Conservation (phyloP, 2,797 vertebrate genomes). For the Chiloscyllium punctatum region DNA sequence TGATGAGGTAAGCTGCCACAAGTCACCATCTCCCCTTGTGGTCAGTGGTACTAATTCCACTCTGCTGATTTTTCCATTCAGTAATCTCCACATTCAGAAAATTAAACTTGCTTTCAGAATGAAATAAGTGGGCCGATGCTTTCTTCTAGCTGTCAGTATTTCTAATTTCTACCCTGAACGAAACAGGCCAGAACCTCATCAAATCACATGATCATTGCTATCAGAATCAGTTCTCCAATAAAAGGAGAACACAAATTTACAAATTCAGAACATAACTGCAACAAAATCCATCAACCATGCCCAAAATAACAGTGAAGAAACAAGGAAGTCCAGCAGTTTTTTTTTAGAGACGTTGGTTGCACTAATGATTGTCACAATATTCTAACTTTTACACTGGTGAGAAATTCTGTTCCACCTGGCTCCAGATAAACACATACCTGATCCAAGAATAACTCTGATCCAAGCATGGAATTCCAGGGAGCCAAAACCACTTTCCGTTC, state of each 20-base stretch:
- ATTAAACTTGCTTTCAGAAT: neutral
- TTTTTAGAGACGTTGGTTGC: neutral
- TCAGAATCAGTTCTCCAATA: neutral
- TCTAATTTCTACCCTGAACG: neutral
- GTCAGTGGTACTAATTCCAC: neutral
- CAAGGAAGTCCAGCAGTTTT: neutral
- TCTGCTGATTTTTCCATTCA: neutral
- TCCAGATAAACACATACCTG: constrained; percentile 16
- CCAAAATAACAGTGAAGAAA: neutral
- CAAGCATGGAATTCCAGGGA: neutral
- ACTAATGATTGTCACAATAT: neutral
- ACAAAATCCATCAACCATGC: too few species aligned
- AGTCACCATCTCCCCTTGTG: neutral
- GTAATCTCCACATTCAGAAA: neutral
- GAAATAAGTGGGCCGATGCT: neutral
- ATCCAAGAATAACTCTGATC: constrained; percentile 21
- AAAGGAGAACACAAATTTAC: neutral
- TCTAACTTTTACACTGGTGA: neutral
- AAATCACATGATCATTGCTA: neutral
- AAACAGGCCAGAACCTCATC: neutral
- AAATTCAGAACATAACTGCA: neutral
- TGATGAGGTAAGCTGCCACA: neutral
- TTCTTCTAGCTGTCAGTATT: neutral
- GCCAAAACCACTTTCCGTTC: constrained; percentile 25
- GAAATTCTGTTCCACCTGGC: neutral